Percentiles rank a stretch among this genome's conserved stretches.
These are phyloP conservation scores for Chitala chitala DNA, from an alignment of 2,113 vertebrate species.

Conservation along the genomic window DNA sequence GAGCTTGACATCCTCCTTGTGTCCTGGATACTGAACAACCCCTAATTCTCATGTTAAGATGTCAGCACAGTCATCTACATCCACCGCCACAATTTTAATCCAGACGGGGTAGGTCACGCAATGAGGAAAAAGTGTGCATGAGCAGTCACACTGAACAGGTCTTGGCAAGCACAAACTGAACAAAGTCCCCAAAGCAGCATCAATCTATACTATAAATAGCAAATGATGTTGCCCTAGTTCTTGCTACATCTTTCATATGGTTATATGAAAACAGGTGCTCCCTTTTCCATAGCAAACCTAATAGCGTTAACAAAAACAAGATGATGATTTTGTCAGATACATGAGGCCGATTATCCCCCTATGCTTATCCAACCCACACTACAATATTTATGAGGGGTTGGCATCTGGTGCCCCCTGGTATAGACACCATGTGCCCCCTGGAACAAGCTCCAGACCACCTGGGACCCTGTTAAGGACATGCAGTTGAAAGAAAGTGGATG, in stretches of 20 bases:
- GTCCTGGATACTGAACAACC: not conserved
- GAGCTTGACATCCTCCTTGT: not conserved
- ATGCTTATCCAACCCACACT: too few species aligned
- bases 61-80: not conserved
- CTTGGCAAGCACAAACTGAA: conserved; percentile 25
- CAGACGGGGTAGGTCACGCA: conserved; percentile 24
- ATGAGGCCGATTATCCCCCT: too few species aligned
- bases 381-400: too few species aligned
- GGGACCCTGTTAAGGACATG: too few species aligned
- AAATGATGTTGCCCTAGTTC: conserved; percentile 44
- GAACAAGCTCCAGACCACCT: too few species aligned
- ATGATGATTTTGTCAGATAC: too few species aligned
- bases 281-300: conserved; percentile 46
- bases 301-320: too few species aligned
- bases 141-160: conserved; percentile 6
- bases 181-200: conserved; percentile 43
- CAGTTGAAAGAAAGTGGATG: too few species aligned
- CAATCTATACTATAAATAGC: conserved; percentile 60
- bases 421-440: too few species aligned
- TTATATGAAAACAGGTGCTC: conserved; percentile 44
- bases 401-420: too few species aligned
- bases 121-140: conserved; percentile 41
- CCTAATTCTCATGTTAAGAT: not conserved
- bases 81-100: not conserved
- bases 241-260: conserved; percentile 24